phyloP scores from a whole-genome alignment of 2,888 invertebrate genomes.

The Xestia c-nigrum region DNA sequence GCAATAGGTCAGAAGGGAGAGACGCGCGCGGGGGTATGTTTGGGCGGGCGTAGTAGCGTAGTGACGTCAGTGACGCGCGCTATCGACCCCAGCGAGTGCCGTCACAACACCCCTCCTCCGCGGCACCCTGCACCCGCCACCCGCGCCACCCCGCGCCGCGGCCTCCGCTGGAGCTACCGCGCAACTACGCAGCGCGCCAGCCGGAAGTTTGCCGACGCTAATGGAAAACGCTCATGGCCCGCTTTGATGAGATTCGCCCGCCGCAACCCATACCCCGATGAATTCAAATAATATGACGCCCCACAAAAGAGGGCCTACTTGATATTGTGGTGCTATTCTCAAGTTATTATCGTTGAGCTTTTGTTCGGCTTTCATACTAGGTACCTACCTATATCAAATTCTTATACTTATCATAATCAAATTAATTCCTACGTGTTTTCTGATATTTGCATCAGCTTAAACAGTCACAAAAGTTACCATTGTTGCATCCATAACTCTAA shows the following conservation, averaged over 20 bases:
- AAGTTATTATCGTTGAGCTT: slow-evolving; percentile 42
- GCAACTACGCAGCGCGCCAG: slow-evolving; percentile 87
- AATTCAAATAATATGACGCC: slow-evolving; percentile 64
- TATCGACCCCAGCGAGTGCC: slow-evolving; percentile 85
- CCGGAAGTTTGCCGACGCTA: slow-evolving; percentile 82
- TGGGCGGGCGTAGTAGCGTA: slow-evolving; percentile 90
- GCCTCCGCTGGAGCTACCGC: slow-evolving; percentile 66
- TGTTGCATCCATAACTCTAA: background rate
- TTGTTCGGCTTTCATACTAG: background rate
- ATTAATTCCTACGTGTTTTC: background rate
- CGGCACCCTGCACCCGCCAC: slow-evolving; percentile 57
- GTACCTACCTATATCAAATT: background rate
- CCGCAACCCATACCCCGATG: slow-evolving; percentile 59
- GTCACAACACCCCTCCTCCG: slow-evolving; percentile 86
- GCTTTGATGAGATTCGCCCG: slow-evolving; percentile 74
- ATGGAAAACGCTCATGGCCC: slow-evolving; percentile 82
- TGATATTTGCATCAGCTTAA: background rate
- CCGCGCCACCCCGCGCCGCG: slow-evolving; percentile 49
- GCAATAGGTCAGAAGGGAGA: slow-evolving; percentile 87
- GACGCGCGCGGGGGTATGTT: slow-evolving; percentile 82
- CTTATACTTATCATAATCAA: background rate
- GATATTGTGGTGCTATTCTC: slow-evolving; percentile 62
- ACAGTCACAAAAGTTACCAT: slow-evolving; percentile 14
- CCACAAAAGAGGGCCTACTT: slow-evolving; percentile 48
- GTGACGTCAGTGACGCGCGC: slow-evolving; percentile 87